These are phyloP conservation scores for Oasisia sp. DNA, from an alignment of 2,888 invertebrate species.

Conservation along the genomic window DNA sequence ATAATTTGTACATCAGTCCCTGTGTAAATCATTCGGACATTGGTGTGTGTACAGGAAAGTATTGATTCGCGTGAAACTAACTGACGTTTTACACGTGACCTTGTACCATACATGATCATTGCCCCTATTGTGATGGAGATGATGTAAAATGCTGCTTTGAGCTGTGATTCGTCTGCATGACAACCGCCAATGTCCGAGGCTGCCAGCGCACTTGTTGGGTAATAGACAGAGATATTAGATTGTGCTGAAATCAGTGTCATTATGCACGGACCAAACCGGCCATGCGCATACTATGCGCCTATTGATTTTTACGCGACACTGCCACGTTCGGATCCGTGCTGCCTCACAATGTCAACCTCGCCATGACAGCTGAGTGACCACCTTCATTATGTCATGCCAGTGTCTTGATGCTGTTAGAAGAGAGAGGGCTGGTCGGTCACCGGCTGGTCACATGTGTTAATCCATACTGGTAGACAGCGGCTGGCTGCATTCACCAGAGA, in stretches of 20 bases:
- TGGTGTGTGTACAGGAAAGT: not conserved
- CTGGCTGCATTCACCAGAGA: not conserved
- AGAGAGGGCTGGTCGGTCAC: not conserved
- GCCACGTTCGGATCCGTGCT: not conserved
- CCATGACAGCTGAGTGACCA: not conserved
- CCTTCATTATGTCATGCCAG: not conserved
- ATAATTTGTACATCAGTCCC: not conserved
- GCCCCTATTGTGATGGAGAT: not conserved
- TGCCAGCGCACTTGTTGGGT: not conserved
- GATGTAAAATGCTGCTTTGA: not conserved
- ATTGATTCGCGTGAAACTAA: not conserved
- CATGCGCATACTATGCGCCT: not conserved
- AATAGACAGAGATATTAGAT: not conserved
- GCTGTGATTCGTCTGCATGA: not conserved
- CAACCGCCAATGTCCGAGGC: not conserved
- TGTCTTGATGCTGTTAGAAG: not conserved
- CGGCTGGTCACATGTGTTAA: not conserved
- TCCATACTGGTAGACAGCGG: not conserved
- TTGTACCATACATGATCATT: not conserved
- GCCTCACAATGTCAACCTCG: not conserved
- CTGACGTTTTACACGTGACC: not conserved
- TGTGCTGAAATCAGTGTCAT: slow-evolving; percentile 10
- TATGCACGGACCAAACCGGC: not conserved
- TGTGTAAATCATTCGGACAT: not conserved
- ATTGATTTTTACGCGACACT: not conserved